Conservation (phyloP, 2,113 vertebrate genomes). For the Takifugu flavidus region DNA sequence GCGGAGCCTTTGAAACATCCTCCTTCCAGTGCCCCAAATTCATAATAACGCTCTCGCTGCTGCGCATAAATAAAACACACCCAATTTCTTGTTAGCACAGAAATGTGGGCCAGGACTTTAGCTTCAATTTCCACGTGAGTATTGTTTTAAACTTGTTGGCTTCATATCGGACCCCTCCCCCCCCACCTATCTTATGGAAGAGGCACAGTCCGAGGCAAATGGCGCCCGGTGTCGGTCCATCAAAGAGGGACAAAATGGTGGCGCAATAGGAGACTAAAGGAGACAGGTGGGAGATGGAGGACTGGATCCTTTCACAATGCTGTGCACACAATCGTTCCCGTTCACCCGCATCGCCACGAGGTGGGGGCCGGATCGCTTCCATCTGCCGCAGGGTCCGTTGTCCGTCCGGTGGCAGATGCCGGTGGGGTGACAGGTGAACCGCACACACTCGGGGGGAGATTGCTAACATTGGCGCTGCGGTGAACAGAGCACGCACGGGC, state of each 20-base stretch:
- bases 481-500: constrained; percentile 46
- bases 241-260: constrained; percentile 50
- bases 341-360: no score
- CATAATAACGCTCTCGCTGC: constrained; percentile 48
- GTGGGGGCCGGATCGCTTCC: constrained; percentile 28
- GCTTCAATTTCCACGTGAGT: constrained; percentile 26
- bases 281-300: constrained; percentile 18
- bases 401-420: constrained; percentile 63
- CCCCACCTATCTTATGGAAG: constrained; percentile 30
- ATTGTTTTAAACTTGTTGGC: constrained; percentile 40
- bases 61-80: constrained; percentile 53
- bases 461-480: constrained; percentile 30
- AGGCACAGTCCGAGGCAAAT: constrained; percentile 34
- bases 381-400: constrained; percentile 10
- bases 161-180: constrained; percentile 6
- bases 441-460: constrained; percentile 18
- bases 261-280: constrained; percentile 50
- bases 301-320: background rate
- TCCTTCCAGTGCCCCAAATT: constrained; percentile 52
- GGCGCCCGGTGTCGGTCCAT: constrained; percentile 53
- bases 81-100: constrained; percentile 40
- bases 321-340: no score
- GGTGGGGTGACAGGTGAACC: constrained; percentile 60
- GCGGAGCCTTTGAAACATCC: constrained; percentile 43
- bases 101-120: constrained; percentile 42